These are phyloP conservation scores for Aurelia sp. DNA, from an alignment of 30 jellyfish, hydroid and myxozoan genomes.

Conservation along the genomic window DNA sequence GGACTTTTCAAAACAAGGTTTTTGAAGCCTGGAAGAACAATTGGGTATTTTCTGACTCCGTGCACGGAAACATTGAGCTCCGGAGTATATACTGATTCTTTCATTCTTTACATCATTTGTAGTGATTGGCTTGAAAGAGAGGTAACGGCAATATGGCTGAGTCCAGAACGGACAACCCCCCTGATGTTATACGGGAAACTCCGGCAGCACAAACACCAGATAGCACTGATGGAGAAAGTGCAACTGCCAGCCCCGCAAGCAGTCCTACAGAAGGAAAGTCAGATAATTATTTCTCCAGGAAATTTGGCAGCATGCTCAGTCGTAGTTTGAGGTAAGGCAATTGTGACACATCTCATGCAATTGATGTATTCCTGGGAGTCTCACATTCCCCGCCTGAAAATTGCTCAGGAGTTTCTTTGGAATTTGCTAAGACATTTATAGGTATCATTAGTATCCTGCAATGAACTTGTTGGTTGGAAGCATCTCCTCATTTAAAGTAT, in stretches of 20 bases:
- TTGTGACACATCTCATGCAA: neutral
- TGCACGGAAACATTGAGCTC: too few species aligned
- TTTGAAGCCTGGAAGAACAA: too few species aligned
- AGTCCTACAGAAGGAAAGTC: constrained; percentile 76
- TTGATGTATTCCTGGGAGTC: neutral
- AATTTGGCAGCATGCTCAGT: constrained; percentile 77
- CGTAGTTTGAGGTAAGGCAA: constrained; percentile 75
- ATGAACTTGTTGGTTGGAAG: too few species aligned
- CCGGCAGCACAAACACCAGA: constrained; percentile 32
- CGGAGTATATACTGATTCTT: too few species aligned
- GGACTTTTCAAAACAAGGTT: too few species aligned
- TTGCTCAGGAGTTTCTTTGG: too few species aligned
- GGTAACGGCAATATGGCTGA: constrained; percentile 37
- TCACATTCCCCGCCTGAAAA: too few species aligned
- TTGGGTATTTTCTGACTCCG: neutral
- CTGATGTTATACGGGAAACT: constrained; percentile 63
- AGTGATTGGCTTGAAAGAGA: too few species aligned
- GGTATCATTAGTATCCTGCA: too few species aligned
- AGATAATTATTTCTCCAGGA: constrained; percentile 74
- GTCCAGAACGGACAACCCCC: constrained; percentile 48
- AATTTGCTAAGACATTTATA: too few species aligned
- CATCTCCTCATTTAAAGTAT: too few species aligned
- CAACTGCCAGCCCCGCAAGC: constrained; percentile 19
- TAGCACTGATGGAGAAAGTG: constrained; percentile 38
- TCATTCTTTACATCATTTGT: too few species aligned